Base-by-base conservation (phyloP, 2,113 vertebrate species). In the Apteryx mantelli region DNA sequence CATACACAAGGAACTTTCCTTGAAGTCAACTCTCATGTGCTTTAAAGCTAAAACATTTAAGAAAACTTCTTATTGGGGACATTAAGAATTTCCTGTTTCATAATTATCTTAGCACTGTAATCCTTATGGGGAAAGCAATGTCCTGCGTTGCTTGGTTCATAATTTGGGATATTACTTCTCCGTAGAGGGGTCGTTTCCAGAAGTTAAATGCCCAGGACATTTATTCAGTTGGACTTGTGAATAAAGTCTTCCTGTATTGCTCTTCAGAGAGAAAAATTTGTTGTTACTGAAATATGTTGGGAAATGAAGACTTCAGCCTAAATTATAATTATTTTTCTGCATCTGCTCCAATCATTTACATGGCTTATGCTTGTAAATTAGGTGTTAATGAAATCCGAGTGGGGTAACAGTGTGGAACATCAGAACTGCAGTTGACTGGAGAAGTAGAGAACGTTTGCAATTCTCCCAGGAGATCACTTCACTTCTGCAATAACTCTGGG, bases 361-460 rank as follows among this genome's bases (percentile, higher is more conserved):
- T 96, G 95, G 91, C 86, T 97, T 96, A 79, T 85, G 85, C 91
- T 97, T 98, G 92, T 98, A 97, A 98, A 98, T 97, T 95, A 97
- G 93, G 94, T 95, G 92, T 96, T 98, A 97, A 97, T 98, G 95
- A 97, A 98, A 97, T 97, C 95, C 97, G 95, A 97, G 93, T 97
- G 80, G 65, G 91, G 86, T 96, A 97, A 96, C 96, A 95, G 92
- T 95, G 96, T 98, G 97, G 96, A 97, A 96, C 95, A 83, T 92
- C 90, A 95, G 86, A 97, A 96, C 84, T 91, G 77, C 96, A 97
- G 66, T 91, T 86, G 91, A 97, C 73, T 96, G 68, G 82, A 98
- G 95, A 73, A 91, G 95, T 61, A 91, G 75, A 93, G 87, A 85
- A 83, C 65, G 65, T 91, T 83, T 5, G 26, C 38, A 83, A 96